Base-by-base conservation (phyloP, 2,113 vertebrate species). In the Oryctolagus cuniculus region DNA sequence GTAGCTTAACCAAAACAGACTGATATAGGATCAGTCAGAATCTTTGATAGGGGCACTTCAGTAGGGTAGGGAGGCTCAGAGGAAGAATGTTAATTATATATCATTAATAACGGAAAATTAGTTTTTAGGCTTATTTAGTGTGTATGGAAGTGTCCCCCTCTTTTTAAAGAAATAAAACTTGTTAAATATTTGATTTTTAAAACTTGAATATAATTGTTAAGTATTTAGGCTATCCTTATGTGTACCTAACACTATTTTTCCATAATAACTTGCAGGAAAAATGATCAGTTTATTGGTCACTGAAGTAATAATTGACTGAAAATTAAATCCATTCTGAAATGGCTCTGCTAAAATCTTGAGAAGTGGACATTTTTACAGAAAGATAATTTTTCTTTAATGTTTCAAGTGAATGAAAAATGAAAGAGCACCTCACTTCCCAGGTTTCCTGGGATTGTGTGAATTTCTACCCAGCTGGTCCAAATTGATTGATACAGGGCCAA, bases 401-500 rank as follows among this genome's bases (percentile, higher is more conserved):
- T 98, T 98, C 96, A 94, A 98, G 97, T 97, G 97, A 97, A 98
- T 98, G 97, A 97, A 98, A 98, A 98, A 98, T 98, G 98, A 98
- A 98, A 98, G 97, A 98, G 96, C 97, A 91, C 97, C 98, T 98
- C 98, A 98, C 98, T 98, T 98, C 98, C 96, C 96, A 80, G 96
- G 97, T 98, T 98, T 98, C 98, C 98, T 96, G 97, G 97, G 98
- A 97, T 98, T 98, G 98, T 98, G 98, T 98, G 98, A 98, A 98
- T 98, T 98, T 98, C 98, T 98, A 98, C 98, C 98, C 98, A 98
- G 98, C 98, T 98, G 98, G 98, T 98, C 97, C 97, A 97, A 98
- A 98, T 97, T 98, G 98, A 98, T 98, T 98, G 98, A 98, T 98
- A 98, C 97, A 98, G 98, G 98, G 98, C 98, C 98, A 98, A 98